Evolutionary conservation across 2,888 invertebrate genomes (phyloP).

Genomic region (Azorinus chamasolen): DNA sequence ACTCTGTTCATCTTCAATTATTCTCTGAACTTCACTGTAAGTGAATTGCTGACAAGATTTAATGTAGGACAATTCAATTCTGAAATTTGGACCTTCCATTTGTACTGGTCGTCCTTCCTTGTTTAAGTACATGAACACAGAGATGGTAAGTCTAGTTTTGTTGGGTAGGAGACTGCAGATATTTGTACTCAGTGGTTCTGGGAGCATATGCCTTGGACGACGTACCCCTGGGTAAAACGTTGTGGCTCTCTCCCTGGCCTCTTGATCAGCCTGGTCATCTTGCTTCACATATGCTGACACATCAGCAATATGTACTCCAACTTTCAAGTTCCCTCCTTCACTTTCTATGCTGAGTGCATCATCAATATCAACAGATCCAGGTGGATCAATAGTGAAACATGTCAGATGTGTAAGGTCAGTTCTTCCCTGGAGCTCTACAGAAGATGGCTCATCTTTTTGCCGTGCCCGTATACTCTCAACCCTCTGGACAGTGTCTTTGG

Average conservation of each 20-base stretch:
- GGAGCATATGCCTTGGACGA: constrained; percentile 68
- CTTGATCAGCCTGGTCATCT: constrained; percentile 64
- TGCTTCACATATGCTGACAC: constrained; percentile 61
- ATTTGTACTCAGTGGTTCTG: constrained; percentile 70
- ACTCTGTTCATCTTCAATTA: constrained; percentile 44
- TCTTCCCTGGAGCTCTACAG: constrained; percentile 7
- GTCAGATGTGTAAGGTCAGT: constrained; percentile 51
- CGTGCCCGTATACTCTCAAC: constrained; percentile 27
- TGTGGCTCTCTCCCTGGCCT: constrained; percentile 66
- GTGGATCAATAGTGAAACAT: constrained; percentile 73
- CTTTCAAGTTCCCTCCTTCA: constrained; percentile 33
- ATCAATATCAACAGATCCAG: constrained; percentile 66
- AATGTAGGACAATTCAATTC: constrained; percentile 52
- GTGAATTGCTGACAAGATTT: constrained; percentile 56
- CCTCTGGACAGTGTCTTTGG: constrained; percentile 32
- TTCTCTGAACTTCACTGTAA: constrained; percentile 68
- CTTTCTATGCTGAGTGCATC: constrained; percentile 68
- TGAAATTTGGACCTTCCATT: constrained; percentile 33
- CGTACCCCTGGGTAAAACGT: constrained; percentile 63
- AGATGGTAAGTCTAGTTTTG: constrained; percentile 64
- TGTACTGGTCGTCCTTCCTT: constrained; percentile 48
- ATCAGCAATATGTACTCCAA: constrained; percentile 76
- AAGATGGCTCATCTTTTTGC: constrained; percentile 23
- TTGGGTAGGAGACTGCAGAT: constrained; percentile 68
- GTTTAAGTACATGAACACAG: constrained; percentile 67